Base-by-base conservation (phyloP, 1,140 invertebrate species). In the Bombus turneri region DNA sequence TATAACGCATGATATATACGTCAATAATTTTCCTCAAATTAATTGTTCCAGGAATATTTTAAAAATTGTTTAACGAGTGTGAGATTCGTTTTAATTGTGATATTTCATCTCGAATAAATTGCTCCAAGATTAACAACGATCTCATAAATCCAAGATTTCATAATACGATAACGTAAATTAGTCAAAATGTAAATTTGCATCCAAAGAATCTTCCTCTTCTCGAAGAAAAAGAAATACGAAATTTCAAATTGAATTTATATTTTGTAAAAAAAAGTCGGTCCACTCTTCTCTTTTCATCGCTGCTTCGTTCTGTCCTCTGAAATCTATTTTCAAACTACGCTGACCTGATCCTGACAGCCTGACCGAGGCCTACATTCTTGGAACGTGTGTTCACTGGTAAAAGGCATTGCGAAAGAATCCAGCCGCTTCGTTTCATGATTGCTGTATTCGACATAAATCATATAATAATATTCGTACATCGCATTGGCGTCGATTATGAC, bases 341-440 rank as follows among this genome's bases (percentile, higher is more conserved):
- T 84, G 88, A 81, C 73, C 71, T 76, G 69, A 90, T 87, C 78
- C 77, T 90, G 80, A 87, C 87, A 85, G 82, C 12, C 34, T 90
- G 86, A 90, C 88, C 89, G 86, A 90, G 89, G 88, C 89, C 89
- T 90, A 90, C 88, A 90, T 90, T 90, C 86, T n/a, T 86, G 18
- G 22, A 57, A 75, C 74, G 71, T 90, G 86, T 81, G 86, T 74
- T 90, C 86, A 90, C 79, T 72, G 25, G 66, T 53, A 75, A 82
- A 90, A 89, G 79, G 71, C 75, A 37, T 89, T 90, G 75, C 86
- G 79, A 90, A 89, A 90, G 74, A 85, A 90, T 85, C 47, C 57
- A 68, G 69, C 71, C 28, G 59, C 43, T 74, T 84, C 68, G 18
- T 59, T 41, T 47, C 74, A 8, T 62, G 53, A 47, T 87, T 34